Evolutionary conservation across 2,888 invertebrate species (phyloP), one percentile per base, ranked within the genome.

Genomic region (Patella depressa): DNA sequence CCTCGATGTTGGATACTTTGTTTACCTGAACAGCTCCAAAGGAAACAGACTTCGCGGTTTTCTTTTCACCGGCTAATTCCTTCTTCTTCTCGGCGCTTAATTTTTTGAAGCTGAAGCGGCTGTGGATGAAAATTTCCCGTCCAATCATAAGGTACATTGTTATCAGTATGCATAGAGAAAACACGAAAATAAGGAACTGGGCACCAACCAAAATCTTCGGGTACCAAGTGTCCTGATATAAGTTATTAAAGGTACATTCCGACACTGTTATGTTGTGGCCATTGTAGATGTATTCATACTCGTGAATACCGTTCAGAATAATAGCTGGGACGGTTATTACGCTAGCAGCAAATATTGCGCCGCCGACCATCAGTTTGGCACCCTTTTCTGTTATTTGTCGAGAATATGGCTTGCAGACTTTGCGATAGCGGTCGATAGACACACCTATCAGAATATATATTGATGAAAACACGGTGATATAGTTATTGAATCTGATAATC

Each of bases 401-500:
- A 19, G 34, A 70, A 29, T 79, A 65, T 1, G 79, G 82, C 15
- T 45, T 59, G 11, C 81, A 81, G 14, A 81, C 73, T 34, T 79
- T 65, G 24, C 59, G 75, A 72, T 76, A 81, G 7, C 82, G 75
- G 72, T 82, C 82, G 53, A 76, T 57, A 54, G 82, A 79, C 65
- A 82, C 79, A 29, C 73, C 71, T 0, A 82, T 69, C 1, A 82
- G 69, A 45, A 79, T 78, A 57, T 77, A 77, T 53, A 78, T 76
- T 59, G 82, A 81, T 1, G 77, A 72, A 19, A 78, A 70, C 2
- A 78, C 69, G 1, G 78, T 76, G 75, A 81, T 78, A 72, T 79
- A 73, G 14, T 79, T 79, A 57, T 79, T 54, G 76, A 80, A 82
- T 2, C 81, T 72, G 15, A 82, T 74, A 0, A 80, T 57, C 3